A percentile compares a stretch with the other conserved stretches of the same genome.
These are phyloP conservation scores for Melolontha melolontha DNA, from an alignment of 2,888 invertebrate species.

Conservation along the genomic window DNA sequence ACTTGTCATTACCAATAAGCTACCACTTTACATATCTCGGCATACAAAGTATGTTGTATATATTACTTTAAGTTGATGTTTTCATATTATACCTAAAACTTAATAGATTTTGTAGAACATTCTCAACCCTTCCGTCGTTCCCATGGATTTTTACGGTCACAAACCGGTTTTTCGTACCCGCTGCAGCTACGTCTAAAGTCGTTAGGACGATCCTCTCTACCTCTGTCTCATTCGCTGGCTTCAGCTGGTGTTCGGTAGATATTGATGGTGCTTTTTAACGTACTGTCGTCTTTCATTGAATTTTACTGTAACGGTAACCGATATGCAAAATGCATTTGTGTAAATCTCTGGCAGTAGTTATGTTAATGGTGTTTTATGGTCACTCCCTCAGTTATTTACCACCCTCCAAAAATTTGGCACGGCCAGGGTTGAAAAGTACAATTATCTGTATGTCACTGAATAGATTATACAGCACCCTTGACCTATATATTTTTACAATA, in stretches of 20 bases:
- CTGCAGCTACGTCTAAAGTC: conserved; percentile 48
- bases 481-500: too few species aligned
- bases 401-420: too few species aligned
- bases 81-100: too few species aligned
- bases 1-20: too few species aligned
- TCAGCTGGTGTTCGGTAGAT: background rate
- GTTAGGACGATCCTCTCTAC: conserved; percentile 49
- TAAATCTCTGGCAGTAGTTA: background rate
- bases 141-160: conserved; percentile 50
- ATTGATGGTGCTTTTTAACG: background rate
- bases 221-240: conserved; percentile 6
- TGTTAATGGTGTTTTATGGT: background rate
- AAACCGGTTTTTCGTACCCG: conserved; percentile 52
- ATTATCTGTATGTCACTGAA: too few species aligned
- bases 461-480: too few species aligned
- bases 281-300: too few species aligned
- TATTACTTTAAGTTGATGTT: too few species aligned
- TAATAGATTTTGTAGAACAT: background rate
- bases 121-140: conserved; percentile 48
- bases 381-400: too few species aligned
- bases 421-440: too few species aligned
- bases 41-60: too few species aligned
- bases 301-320: background rate
- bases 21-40: too few species aligned
- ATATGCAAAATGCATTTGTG: conserved; percentile 9